Conservation (phyloP, 1,140 invertebrate genomes). For the Nephila pilipes region DNA sequence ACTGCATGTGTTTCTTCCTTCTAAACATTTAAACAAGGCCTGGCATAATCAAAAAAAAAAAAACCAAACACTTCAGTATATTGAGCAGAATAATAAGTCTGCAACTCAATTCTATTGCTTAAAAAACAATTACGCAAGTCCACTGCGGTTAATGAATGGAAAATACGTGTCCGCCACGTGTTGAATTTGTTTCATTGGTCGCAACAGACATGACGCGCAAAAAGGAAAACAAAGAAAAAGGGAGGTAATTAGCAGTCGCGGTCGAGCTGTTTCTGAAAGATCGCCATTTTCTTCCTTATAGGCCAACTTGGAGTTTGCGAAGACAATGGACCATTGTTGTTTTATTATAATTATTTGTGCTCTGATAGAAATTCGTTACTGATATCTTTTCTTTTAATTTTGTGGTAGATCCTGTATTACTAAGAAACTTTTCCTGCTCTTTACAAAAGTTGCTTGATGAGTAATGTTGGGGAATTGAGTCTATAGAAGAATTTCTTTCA, state of each 20-base stretch:
- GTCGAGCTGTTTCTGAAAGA: not conserved
- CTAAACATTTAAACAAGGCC: too few relatives aligned
- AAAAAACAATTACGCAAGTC: not conserved
- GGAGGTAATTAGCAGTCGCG: not conserved
- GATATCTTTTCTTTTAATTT: not conserved
- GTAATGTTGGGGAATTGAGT: too few relatives aligned
- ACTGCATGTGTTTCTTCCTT: too few relatives aligned
- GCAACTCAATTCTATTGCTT: not conserved
- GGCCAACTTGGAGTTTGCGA: not conserved
- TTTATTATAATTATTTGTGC: not conserved
- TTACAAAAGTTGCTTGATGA: too few relatives aligned
- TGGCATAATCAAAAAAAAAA: too few relatives aligned
- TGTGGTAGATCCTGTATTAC: not conserved
- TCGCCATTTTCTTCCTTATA: not conserved
- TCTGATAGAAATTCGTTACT: not conserved
- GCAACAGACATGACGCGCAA: not conserved
- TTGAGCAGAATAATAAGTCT: too few relatives aligned
- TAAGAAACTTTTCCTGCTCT: not conserved
- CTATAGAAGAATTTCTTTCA: too few relatives aligned
- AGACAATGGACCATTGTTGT: slow-evolving; percentile 15
- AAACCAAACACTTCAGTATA: too few relatives aligned
- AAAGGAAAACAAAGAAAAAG: not conserved
- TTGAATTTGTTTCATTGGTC: not conserved
- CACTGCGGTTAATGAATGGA: not conserved
- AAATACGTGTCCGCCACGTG: not conserved